Percentiles rank a stretch among this genome's conserved stretches.
Evolutionary conservation across 2,888 invertebrate genomes (phyloP).

Genomic region (Poecilus cupreus): DNA sequence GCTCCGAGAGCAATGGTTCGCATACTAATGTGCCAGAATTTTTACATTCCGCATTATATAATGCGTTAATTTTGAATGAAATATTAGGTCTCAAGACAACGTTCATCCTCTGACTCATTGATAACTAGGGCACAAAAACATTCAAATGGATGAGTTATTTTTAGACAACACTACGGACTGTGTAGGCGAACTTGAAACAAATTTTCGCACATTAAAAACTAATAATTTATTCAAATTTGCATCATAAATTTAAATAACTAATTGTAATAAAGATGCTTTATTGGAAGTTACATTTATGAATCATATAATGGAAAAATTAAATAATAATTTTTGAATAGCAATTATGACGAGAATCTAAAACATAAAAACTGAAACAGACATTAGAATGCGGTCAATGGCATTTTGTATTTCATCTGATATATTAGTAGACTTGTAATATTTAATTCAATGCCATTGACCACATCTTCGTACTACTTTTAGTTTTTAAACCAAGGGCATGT

Average conservation of each 20-base stretch:
- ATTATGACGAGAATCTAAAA: too few relatives aligned
- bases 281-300: background rate
- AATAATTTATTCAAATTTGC: constrained; percentile 27
- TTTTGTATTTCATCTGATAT: too few relatives aligned
- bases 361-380: too few relatives aligned
- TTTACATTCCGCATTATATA: constrained; percentile 48
- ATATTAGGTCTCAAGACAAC: constrained; percentile 31
- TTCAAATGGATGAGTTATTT: constrained; percentile 45
- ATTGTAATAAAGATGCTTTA: background rate
- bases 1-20: background rate
- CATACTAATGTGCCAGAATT: constrained; percentile 55
- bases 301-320: background rate
- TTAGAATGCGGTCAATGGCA: too few relatives aligned
- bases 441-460: too few relatives aligned
- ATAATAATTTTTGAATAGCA: too few relatives aligned
- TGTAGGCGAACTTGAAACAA: constrained; percentile 27
- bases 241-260: background rate
- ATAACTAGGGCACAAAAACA: constrained; percentile 55
- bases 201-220: background rate
- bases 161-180: constrained; percentile 39
- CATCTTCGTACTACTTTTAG: too few relatives aligned
- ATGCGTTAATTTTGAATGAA: constrained; percentile 54
- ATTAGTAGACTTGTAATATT: too few relatives aligned
- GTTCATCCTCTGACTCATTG: constrained; percentile 51
- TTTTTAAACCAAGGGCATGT: too few relatives aligned